phyloP scores from a whole-genome alignment of 2,888 invertebrate species.

The Megalurothrips usitatus region DNA sequence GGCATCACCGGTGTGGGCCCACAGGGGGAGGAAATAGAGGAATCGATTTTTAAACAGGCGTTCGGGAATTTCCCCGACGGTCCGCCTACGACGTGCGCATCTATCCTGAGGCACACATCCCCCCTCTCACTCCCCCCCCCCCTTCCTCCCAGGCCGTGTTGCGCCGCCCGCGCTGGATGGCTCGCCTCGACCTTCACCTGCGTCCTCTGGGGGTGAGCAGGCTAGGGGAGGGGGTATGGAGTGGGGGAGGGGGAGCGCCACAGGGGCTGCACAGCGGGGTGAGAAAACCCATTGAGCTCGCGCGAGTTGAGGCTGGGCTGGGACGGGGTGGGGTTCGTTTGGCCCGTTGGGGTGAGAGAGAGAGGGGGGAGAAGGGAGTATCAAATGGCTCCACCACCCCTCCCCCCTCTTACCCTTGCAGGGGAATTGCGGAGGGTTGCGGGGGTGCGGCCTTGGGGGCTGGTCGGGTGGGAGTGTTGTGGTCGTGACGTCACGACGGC shows the following conservation, averaged over 20 bases:
- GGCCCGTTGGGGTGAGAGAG: not conserved
- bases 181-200: constrained; percentile 4
- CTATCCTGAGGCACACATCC: no score
- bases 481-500: not conserved
- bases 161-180: no score
- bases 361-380: not conserved
- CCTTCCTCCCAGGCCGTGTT: no score
- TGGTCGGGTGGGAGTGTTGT: not conserved
- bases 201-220: not conserved
- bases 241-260: not conserved
- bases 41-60: no score
- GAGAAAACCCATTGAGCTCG: constrained; percentile 15
- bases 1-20: no score
- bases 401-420: not conserved
- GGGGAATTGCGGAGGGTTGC: not conserved
- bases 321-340: not conserved
- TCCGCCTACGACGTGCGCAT: no score
- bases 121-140: no score
- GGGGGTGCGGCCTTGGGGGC: not conserved
- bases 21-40: no score
- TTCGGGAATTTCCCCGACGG: no score
- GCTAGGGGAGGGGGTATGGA: not conserved
- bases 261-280: not conserved
- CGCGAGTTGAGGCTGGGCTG: no score
- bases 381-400: not conserved